Evolutionary conservation across 2,797 vertebrate genomes (phyloP), one percentile per base, ranked within the genome.

Genomic region (Myotis findleyi): DNA sequence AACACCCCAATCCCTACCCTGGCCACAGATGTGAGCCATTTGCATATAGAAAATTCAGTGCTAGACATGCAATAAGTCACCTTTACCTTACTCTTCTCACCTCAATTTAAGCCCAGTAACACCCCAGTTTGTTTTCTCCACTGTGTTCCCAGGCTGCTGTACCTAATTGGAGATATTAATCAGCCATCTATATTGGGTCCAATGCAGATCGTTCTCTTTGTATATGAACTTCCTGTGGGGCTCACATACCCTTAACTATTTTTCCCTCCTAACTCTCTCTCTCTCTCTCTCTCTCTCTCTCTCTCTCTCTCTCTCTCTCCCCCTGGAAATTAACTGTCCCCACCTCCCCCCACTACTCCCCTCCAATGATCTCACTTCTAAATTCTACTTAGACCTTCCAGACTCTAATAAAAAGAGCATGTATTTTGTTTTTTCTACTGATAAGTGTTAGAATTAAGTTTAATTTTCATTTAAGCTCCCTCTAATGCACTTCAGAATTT

Each of bases 171-270:
- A 53, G 33, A 38, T 17, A 12, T 3, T 36, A 17, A 62, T 4
- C 20, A 8, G 5, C 13, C 20, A 3, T 21, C 69, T 36, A 2
- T 10, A 0, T 8, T 1, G 1, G 7, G 7, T 23, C 8, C 12
- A 18, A 2, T 36, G 25, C 8, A 47, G 33, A 77, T 21, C 20
- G 27, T 76, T 33, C n/a, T 44, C 14, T 69, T 21, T 30, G 21
- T 36, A 12, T 17, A 10, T 41, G 20, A 68, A 7, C 17, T 17
- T 23, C 62, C 11, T 8, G 2, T 38, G 14, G 0, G 20, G 9
- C 17, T 95, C 83, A 23, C 17, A 4, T 36, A 13, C 17, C 44
- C 33, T 20, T 77, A 9, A 7, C 6, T n/a, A 5, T 53, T 38
- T 62, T 51, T 33, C 49, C 13, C 23, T 59, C 4, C 51, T 83